A percentile compares a stretch with the other conserved stretches of the same genome.
phyloP scores from a whole-genome alignment of 2,888 invertebrate genomes.

The Noctuana brunneofusca region DNA sequence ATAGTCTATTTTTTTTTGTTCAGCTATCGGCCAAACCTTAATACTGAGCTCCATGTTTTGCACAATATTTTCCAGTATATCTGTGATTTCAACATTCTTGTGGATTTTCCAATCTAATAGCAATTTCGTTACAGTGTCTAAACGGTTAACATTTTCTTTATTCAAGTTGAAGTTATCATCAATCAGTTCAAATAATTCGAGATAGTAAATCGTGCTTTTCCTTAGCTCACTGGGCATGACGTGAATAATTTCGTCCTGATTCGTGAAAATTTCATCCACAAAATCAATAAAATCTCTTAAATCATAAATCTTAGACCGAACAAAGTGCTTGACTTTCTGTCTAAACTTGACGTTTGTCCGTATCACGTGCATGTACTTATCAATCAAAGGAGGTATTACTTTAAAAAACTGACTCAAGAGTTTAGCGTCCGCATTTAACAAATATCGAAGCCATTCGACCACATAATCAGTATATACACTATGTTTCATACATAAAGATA shows the following conservation, averaged over 20 bases:
- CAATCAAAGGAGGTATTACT: constrained; percentile 44
- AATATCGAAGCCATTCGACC: constrained; percentile 48
- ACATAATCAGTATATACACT: constrained; percentile 51
- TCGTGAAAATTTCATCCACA: constrained; percentile 54
- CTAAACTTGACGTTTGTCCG: constrained; percentile 48
- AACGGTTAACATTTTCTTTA: constrained; percentile 43
- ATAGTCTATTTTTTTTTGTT: constrained; percentile 47
- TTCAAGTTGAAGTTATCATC: constrained; percentile 51
- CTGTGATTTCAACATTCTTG: constrained; percentile 29
- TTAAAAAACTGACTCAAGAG: constrained; percentile 41
- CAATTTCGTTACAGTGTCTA: constrained; percentile 47
- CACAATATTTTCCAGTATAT: constrained; percentile 44
- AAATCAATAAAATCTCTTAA: constrained; percentile 56
- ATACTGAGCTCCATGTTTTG: constrained; percentile 53
- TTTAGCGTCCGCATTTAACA: too few relatives aligned
- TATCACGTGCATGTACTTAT: constrained; percentile 45
- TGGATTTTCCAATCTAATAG: constrained; percentile 36
- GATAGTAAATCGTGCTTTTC: constrained; percentile 43
- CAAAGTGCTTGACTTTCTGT: constrained; percentile 44
- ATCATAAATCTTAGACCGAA: constrained; percentile 40
- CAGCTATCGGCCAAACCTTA: constrained; percentile 50
- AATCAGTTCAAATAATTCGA: constrained; percentile 46
- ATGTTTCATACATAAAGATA: constrained; percentile 51
- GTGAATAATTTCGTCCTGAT: constrained; percentile 43
- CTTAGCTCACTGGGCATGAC: constrained; percentile 44